Base-by-base conservation (phyloP, 1,140 invertebrate species). In the Drosophila sturtevanti region DNA sequence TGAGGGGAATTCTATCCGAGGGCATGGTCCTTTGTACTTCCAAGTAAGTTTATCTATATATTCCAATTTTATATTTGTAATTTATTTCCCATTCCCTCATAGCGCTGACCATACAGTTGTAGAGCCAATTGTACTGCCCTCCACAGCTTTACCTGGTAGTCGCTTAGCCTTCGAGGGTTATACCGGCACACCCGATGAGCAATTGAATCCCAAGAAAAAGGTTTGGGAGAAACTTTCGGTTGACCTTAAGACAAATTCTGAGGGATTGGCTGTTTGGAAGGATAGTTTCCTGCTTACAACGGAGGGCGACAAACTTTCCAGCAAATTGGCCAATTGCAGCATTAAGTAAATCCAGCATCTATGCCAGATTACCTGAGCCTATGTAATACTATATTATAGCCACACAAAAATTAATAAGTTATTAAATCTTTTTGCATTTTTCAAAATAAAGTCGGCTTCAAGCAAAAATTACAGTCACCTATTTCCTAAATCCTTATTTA, bases 121-220 rank as follows among this genome's bases (percentile, higher is more conserved):
- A 2, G 98, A 99, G 92, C 96, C 96, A 27, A 93, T 99, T 63
- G 92, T 95, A 56, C 95, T 97, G 55, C 97, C 98, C 44, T 85
- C 92, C 34, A 95, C 93, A 35, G 94, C 95, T 70, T 92, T 93
- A 37, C 94, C 96, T 14, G 98, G 98, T 41, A 97, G 98, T 76
- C 94, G 94, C 89, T 94, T 99, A 16, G 91, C 95, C 65, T 94
- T 97, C 52, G 97, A 98, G 91, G 96, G 95, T 44, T 96, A 97
- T 93, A 92, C 91, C 81, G 97, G 96, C 37, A 92, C 93, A 48
- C 95, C 98, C 12, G 97, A 98, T 93, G 95, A 95, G 9, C 91
- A 92, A 69, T 93, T 99, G 4, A 99, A 99, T 93, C 98, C 98
- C 6, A 99, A 99, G 91, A 99, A 99, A 92, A 99, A 99, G 94